Conservation (phyloP, 2,888 invertebrate species). For the Caenorhabditis zanzibari region DNA sequence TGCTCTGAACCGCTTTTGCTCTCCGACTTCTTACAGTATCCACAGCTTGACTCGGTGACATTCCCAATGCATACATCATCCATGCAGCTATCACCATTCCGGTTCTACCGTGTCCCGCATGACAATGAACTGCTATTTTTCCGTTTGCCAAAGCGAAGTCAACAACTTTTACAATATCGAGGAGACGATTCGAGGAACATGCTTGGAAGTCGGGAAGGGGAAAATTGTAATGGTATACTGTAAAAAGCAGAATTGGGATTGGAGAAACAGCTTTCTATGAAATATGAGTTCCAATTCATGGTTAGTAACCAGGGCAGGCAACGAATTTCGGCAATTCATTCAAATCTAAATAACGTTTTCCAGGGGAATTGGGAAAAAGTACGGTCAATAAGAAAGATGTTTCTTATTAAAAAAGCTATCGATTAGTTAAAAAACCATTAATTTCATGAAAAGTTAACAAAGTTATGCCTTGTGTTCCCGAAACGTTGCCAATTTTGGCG, state of each 20-base stretch:
- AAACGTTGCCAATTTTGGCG: too few relatives aligned
- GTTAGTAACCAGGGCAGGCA: too few relatives aligned
- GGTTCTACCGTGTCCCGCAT: conserved; percentile 89
- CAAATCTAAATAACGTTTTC: too few relatives aligned
- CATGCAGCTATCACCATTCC: conserved; percentile 93
- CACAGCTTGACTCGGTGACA: conserved; percentile 90
- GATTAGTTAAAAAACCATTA: too few relatives aligned
- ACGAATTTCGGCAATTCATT: too few relatives aligned
- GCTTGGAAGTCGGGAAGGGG: conserved; percentile 92
- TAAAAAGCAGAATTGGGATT: conserved; percentile 18
- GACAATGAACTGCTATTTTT: conserved; percentile 88
- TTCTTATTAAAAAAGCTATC: too few relatives aligned
- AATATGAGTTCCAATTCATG: too few relatives aligned
- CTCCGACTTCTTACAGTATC: conserved; percentile 59
- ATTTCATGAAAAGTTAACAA: too few relatives aligned
- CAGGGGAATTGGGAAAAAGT: too few relatives aligned
- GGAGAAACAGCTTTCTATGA: too few relatives aligned
- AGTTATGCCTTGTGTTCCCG: too few relatives aligned
- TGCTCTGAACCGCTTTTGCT: conserved; percentile 71
- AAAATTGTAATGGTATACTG: conserved; percentile 94
- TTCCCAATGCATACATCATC: conserved; percentile 89
- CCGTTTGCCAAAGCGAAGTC: conserved; percentile 89
- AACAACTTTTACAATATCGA: conserved; percentile 94
- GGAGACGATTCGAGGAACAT: conserved; percentile 88
- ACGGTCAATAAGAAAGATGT: too few relatives aligned